These are phyloP conservation scores for Euphydryas editha DNA, from an alignment of 2,888 invertebrate genomes.

Conservation along the genomic window DNA sequence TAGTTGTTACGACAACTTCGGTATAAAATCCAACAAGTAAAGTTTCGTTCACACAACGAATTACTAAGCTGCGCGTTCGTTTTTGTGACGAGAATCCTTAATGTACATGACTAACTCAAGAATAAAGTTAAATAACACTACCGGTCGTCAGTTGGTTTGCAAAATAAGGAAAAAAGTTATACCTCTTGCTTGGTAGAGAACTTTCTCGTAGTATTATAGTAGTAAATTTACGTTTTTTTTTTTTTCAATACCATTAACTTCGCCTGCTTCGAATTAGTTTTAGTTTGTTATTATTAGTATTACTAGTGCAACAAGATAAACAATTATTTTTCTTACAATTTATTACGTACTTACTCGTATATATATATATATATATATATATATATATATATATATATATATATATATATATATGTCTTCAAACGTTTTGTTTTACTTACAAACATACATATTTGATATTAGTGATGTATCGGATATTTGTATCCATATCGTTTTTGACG, in stretches of 20 bases:
- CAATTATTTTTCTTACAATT: too few species aligned
- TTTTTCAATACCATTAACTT: background rate
- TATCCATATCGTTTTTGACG: too few species aligned
- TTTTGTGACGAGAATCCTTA: conserved; percentile 68
- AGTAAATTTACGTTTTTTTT: background rate
- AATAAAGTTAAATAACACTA: conserved; percentile 29
- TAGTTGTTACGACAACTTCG: conserved; percentile 22
- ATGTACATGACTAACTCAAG: conserved; percentile 45
- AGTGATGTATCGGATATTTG: too few species aligned
- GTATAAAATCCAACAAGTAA: conserved; percentile 22
- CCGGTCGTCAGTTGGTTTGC: background rate
- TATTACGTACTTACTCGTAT: too few species aligned
- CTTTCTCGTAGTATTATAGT: background rate
- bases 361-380: too few species aligned
- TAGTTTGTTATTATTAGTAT: background rate
- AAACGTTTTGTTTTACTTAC: too few species aligned
- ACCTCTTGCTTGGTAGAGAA: background rate
- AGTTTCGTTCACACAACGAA: conserved; percentile 59
- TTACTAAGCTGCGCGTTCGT: conserved; percentile 54
- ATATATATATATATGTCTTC: too few species aligned
- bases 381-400: too few species aligned
- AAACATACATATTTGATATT: too few species aligned
- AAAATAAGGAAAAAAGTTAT: background rate
- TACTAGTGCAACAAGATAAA: too few species aligned
- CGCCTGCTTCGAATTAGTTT: background rate